Evolutionary conservation across 1,140 invertebrate genomes (phyloP), one percentile per base, ranked within the genome.

Genomic region (Eriosoma lanigerum): DNA sequence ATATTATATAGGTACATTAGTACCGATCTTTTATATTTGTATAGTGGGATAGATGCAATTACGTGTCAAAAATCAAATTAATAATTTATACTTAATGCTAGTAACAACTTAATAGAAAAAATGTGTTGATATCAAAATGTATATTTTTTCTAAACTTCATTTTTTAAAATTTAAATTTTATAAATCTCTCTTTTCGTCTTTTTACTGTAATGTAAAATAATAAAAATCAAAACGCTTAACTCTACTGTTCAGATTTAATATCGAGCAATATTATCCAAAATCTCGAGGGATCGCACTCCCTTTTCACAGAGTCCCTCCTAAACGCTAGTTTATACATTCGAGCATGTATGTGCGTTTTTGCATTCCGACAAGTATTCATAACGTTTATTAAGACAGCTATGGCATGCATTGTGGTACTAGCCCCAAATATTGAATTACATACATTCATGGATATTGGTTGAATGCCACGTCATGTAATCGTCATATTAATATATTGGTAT

Each of bases 181-280:
- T n/a, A n/a, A n/a, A 38, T 19, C 12, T 64, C 32, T 64, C 10
- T 64, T 38, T 64, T 17, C 3, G 9, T 29, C 26, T 32, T 29
- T 62, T 32, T 24, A 1, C 60, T 19, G 15, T 29, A 44, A 38
- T 5, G 62, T 64, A 38, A 29, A 21, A 21, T 64, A 64, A 64
- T 64, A 64, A 64, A n/a, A 64, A 64, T 64, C 62, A 17, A 38
- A 64, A 64, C 32, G 62, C 38, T 38, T 21, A 12, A 50, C 46
- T 44, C 26, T 44, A 70, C 62, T 24, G 64, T 68, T 68, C 64
- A 17, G 21, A 50, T 70, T 70, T 70, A 70, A 70, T 50, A 70
- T 70, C 46, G 46, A 70, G 66, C 46, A 70, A 50, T 21, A 50
- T 21, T 50, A 70, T 48, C 15, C 13, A 38, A 50, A 50, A 70